phyloP scores from a whole-genome alignment of 2,113 vertebrate genomes.

The Clupea harengus region DNA sequence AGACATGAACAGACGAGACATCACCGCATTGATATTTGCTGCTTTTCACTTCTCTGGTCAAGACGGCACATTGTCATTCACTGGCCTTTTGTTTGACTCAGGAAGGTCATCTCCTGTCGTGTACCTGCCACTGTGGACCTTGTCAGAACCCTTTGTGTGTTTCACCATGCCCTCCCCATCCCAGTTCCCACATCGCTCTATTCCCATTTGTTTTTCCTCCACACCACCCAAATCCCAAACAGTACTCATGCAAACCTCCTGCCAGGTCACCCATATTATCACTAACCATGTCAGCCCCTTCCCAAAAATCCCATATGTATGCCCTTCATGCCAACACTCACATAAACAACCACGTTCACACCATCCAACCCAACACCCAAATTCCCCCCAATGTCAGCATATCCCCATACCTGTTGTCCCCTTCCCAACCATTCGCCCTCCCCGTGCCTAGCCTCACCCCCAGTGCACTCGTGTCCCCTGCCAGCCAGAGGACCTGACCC shows the following conservation, averaged over 20 bases:
- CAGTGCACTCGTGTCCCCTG: background rate
- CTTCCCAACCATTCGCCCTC: background rate
- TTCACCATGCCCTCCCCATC: background rate
- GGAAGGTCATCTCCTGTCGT: background rate
- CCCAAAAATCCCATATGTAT: no score
- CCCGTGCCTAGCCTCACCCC: conserved; percentile 15
- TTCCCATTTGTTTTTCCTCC: background rate
- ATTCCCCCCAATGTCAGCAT: background rate
- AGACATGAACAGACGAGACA: background rate
- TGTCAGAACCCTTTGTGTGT: background rate
- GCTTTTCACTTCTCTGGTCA: background rate
- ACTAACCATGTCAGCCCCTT: background rate
- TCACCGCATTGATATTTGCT: background rate
- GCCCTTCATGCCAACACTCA: background rate
- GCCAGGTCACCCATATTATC: background rate
- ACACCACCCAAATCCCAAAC: background rate
- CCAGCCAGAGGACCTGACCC: conserved; percentile 93
- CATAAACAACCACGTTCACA: background rate
- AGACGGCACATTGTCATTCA: background rate
- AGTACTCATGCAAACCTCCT: background rate
- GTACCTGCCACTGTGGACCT: background rate
- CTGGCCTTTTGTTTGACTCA: background rate
- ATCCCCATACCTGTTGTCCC: background rate
- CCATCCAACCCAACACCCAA: background rate
- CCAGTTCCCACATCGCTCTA: background rate